Evolutionary conservation across 2,113 vertebrate species (phyloP).

Genomic region (Corvus moneduloides): DNA sequence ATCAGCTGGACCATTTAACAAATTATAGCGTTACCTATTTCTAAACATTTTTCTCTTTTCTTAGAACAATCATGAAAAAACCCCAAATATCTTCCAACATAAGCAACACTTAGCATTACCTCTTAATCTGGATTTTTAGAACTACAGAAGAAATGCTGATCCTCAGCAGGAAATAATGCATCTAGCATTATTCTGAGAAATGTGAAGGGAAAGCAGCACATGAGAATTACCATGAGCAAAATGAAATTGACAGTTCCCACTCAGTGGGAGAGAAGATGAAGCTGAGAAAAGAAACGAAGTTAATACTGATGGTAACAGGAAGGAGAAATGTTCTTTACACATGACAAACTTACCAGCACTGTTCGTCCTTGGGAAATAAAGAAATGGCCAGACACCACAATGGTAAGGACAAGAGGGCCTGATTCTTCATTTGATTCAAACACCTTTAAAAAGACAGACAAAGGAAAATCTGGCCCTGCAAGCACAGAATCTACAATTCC

Average conservation of each 20-base stretch:
- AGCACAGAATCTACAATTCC: background rate
- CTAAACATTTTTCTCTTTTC: background rate
- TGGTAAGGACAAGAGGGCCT: constrained; percentile 75
- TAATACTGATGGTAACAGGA: background rate
- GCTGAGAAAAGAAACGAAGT: background rate
- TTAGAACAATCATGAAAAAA: background rate
- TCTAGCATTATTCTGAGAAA: background rate
- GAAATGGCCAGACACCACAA: constrained; percentile 85
- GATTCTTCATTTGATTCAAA: constrained; percentile 77
- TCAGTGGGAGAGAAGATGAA: background rate
- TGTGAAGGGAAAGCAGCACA: background rate
- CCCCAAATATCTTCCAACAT: fast-evolving
- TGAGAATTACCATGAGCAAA: background rate
- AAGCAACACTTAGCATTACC: background rate
- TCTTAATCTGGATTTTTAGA: background rate
- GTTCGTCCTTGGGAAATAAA: constrained; percentile 82
- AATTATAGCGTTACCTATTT: background rate
- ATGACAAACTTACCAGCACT: constrained; percentile 79
- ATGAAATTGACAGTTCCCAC: background rate
- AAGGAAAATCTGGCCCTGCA: background rate
- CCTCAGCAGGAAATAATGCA: background rate
- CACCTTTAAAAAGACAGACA: constrained; percentile 69
- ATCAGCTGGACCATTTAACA: background rate
- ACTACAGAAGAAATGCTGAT: background rate
- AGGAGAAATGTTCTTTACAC: background rate